phyloP scores from a whole-genome alignment of 2,888 invertebrate species.

The Caenorhabditis sp. region DNA sequence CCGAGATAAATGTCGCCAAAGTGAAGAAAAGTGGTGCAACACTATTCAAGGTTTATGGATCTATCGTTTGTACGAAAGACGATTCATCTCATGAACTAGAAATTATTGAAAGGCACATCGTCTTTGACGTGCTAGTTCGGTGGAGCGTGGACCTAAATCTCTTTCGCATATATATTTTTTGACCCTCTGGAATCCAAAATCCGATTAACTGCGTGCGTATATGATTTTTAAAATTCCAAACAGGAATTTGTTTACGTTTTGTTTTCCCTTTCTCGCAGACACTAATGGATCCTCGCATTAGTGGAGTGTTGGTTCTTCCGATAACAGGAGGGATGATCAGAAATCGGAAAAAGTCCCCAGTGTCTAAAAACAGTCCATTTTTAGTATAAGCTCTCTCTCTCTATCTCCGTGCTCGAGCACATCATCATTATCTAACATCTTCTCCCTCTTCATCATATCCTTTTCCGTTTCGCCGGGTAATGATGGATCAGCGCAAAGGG shows the following conservation, averaged over 20 bases:
- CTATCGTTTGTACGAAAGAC: too few species aligned
- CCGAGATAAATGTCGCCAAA: too few species aligned
- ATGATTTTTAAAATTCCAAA: not conserved
- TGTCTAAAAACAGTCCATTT: conserved; percentile 1
- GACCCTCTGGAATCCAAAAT: not conserved
- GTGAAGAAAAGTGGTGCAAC: too few species aligned
- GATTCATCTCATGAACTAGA: too few species aligned
- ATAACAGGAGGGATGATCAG: not conserved
- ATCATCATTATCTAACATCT: conserved; percentile 12
- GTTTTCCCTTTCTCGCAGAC: too few species aligned
- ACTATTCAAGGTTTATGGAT: too few species aligned
- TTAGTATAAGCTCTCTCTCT: not conserved
- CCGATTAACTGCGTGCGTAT: not conserved
- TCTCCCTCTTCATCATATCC: conserved; percentile 19
- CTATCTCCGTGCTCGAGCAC: too few species aligned
- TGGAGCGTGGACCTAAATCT: too few species aligned
- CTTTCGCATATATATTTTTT: too few species aligned
- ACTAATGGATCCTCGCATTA: not conserved
- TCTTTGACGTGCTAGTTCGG: too few species aligned
- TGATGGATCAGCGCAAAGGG: conserved; percentile 51
- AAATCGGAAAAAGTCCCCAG: not conserved
- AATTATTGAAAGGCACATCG: too few species aligned
- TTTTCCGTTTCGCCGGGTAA: conserved; percentile 5
- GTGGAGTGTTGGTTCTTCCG: not conserved
- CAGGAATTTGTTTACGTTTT: not conserved